Conservation (phyloP, 2,888 invertebrate genomes). For the Drosophila picticornis region DNA sequence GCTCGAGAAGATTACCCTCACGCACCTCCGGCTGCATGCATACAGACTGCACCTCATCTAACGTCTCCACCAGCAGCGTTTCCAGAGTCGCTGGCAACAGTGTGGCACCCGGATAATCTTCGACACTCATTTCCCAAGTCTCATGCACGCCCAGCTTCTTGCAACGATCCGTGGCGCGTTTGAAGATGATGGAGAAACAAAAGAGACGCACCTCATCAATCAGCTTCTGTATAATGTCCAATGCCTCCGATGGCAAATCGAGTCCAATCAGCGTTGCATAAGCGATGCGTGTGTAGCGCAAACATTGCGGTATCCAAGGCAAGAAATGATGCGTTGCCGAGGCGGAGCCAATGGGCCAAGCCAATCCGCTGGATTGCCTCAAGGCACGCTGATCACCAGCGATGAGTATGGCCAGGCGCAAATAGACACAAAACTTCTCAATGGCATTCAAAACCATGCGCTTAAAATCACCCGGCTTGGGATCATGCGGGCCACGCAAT, state of each 20-base stretch:
- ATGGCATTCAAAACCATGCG: slow-evolving; percentile 93
- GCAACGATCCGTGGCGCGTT: slow-evolving; percentile 92
- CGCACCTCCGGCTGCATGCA: slow-evolving; percentile 90
- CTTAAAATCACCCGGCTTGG: slow-evolving; percentile 92
- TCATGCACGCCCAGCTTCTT: slow-evolving; percentile 90
- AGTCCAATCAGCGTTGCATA: slow-evolving; percentile 92
- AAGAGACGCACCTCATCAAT: slow-evolving; percentile 95
- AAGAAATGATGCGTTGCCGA: slow-evolving; percentile 87
- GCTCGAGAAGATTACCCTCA: slow-evolving; percentile 85
- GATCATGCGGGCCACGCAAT: slow-evolving; percentile 90
- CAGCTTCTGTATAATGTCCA: slow-evolving; percentile 93
- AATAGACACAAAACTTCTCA: slow-evolving; percentile 90
- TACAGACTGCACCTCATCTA: slow-evolving; percentile 89
- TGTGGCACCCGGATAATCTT: slow-evolving; percentile 94
- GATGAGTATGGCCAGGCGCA: slow-evolving; percentile 90
- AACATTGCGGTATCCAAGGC: slow-evolving; percentile 92
- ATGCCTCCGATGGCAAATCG: slow-evolving; percentile 94
- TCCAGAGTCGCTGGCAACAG: slow-evolving; percentile 90
- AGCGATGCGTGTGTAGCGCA: slow-evolving; percentile 92
- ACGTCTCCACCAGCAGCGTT: slow-evolving; percentile 89
- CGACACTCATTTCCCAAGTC: slow-evolving; percentile 94
- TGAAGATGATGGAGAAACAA: slow-evolving; percentile 93
- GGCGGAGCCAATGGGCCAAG: slow-evolving; percentile 86
- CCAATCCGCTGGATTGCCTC: slow-evolving; percentile 80
- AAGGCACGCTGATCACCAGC: slow-evolving; percentile 87